Evolutionary conservation across 1,140 invertebrate genomes (phyloP).

Genomic region (Papilio helenus): DNA sequence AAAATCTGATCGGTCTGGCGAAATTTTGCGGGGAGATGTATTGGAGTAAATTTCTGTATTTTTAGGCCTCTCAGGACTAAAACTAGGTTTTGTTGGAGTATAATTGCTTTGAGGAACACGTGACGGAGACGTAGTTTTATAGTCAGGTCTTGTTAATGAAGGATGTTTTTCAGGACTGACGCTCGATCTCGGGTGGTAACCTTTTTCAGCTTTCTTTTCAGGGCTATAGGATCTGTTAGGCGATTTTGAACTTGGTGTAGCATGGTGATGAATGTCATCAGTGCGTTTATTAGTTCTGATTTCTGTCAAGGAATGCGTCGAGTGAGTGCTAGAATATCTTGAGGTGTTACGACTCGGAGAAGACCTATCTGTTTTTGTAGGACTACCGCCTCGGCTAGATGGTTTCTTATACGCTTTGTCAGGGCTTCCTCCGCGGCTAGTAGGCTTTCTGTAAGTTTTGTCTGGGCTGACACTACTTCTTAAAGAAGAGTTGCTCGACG

Average conservation of each 20-base stretch:
- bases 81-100: slow-evolving; percentile 1
- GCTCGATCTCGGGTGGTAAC: slow-evolving; percentile 46
- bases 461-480: slow-evolving; percentile 83
- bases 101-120: neutral
- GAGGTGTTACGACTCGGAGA: slow-evolving; percentile 62
- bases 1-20: slow-evolving; percentile 23
- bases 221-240: slow-evolving; percentile 53
- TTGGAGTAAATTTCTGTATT: neutral
- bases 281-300: slow-evolving; percentile 53
- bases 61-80: slow-evolving; percentile 9
- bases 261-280: slow-evolving; percentile 50
- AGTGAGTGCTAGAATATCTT: slow-evolving; percentile 61
- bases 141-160: neutral
- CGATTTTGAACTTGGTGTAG: slow-evolving; percentile 45
- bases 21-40: neutral
- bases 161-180: slow-evolving; percentile 41
- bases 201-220: slow-evolving; percentile 48
- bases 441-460: slow-evolving; percentile 71
- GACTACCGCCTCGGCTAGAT: slow-evolving; percentile 68
- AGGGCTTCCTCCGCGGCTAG: slow-evolving; percentile 74
- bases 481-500: slow-evolving; percentile 80
- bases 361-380: slow-evolving; percentile 65
- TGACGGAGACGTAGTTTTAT: slow-evolving; percentile 19
- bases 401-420: slow-evolving; percentile 78
- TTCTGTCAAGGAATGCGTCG: slow-evolving; percentile 61